A percentile compares a stretch with the other conserved stretches of the same genome.
Evolutionary conservation across 2,113 vertebrate genomes (phyloP).

Genomic region (Oryzias melastigma): DNA sequence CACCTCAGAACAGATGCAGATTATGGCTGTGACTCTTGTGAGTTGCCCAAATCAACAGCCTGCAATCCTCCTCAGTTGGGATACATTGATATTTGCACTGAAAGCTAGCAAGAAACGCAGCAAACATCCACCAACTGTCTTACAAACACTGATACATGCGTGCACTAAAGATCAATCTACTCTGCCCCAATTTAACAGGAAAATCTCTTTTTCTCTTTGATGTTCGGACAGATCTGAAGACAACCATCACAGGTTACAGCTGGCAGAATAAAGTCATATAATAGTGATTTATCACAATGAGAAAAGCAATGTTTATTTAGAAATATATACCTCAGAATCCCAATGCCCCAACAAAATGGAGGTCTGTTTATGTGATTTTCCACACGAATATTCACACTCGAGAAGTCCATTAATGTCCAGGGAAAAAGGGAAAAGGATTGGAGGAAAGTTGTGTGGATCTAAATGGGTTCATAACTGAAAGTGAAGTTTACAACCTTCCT

Average conservation of each 20-base stretch:
- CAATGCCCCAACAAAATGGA: constrained; percentile 57
- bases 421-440: constrained; percentile 1
- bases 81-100: constrained; percentile 64
- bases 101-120: constrained; percentile 60
- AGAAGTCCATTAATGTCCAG: constrained; percentile 60
- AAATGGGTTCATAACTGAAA: constrained; percentile 57
- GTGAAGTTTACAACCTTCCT: constrained; percentile 55
- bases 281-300: no score
- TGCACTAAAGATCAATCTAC: constrained; percentile 11
- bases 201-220: constrained; percentile 1
- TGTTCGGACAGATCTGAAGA: background rate
- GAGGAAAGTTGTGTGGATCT: constrained; percentile 44
- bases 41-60: constrained; percentile 62
- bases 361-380: constrained; percentile 73
- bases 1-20: constrained; percentile 74
- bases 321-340: constrained; percentile 9
- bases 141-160: constrained; percentile 24
- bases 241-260: background rate
- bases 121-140: constrained; percentile 57
- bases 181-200: background rate
- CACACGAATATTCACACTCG: constrained; percentile 62
- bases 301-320: no score
- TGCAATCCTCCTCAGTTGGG: constrained; percentile 69
- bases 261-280: background rate
- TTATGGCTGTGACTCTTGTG: constrained; percentile 47